phyloP scores from a whole-genome alignment of 2,797 vertebrate species.

The Schizothorax lantsangensis region DNA sequence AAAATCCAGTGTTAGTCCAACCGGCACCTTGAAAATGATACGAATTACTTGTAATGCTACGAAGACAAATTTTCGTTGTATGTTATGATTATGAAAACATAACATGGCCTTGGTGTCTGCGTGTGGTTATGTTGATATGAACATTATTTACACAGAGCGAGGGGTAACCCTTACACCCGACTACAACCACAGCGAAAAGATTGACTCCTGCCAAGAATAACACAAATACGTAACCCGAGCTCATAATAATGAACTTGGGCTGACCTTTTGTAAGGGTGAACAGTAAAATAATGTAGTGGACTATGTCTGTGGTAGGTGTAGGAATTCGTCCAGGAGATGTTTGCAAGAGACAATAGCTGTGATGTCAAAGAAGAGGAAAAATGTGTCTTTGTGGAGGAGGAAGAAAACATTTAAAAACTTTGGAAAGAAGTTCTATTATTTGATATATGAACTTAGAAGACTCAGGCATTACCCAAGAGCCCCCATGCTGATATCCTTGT shows the following conservation, averaged over 20 bases:
- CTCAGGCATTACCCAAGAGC: slow-evolving; percentile 28
- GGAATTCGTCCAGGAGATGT: background rate
- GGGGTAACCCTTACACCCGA: slow-evolving; percentile 8
- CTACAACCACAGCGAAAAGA: slow-evolving; percentile 56
- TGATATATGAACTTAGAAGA: slow-evolving; percentile 31
- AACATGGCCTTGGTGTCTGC: slow-evolving; percentile 15
- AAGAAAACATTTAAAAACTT: background rate
- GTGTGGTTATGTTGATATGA: slow-evolving; percentile 34
- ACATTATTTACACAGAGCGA: slow-evolving; percentile 35
- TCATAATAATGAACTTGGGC: slow-evolving; percentile 77
- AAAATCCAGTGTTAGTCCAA: slow-evolving; percentile 13
- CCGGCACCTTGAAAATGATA: slow-evolving; percentile 22
- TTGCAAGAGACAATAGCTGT: background rate
- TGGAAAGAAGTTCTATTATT: slow-evolving; percentile 12
- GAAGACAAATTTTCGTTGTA: slow-evolving; percentile 27
- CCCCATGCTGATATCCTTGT: slow-evolving; percentile 26
- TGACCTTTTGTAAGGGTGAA: slow-evolving; percentile 8
- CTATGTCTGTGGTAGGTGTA: slow-evolving; percentile 37
- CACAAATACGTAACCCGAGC: slow-evolving; percentile 69
- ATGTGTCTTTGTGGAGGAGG: background rate
- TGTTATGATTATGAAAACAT: slow-evolving; percentile 55
- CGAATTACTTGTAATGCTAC: slow-evolving; percentile 22
- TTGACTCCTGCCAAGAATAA: slow-evolving; percentile 77
- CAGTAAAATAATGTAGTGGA: slow-evolving; percentile 9
- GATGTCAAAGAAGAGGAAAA: background rate